Base-by-base conservation (phyloP, 2,888 invertebrate genomes). In the Timema podura region DNA sequence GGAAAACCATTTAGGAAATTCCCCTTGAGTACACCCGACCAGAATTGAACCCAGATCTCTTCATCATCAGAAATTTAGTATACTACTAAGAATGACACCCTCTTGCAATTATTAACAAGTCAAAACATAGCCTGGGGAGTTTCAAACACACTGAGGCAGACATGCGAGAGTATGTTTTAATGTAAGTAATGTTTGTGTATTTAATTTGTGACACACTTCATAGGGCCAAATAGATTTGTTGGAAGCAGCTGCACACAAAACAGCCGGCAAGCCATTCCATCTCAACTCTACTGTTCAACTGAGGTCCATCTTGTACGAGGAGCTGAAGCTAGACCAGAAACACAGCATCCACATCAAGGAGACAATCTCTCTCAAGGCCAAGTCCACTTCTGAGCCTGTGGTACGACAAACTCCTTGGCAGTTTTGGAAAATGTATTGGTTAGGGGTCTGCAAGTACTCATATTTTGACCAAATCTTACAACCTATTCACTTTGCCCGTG, bases 331-430 rank as follows among this genome's bases (percentile, higher is more conserved):
- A 13, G 83, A 84, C 73, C 73, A 77, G 10, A 80, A 79, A 71
- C 66, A 71, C 47, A 70, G 72, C 47, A 76, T 84, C 10, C 79
- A 77, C 72, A 79, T 84, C 44, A 79, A 78, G 70, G 81, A 81
- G 74, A 84, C 84, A 0, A 48, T 79, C 7, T 69, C 76, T 16
- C 79, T 77, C 67, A 82, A 82, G 2, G 81, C 79, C 0, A 84
- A 83, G 74, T 84, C 84, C 46, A 85, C 85, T 0, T 83, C 82
- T 0, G 84, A 84, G 74, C 75, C 79, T 54, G 81, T 82, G 81
- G 85, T 84, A 47, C 30, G 30, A 30, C 30, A 30, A 30, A 30
- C 30, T 30, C 30, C 30, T 30, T 30, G 30, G 30, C 30, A 30
- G 3, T 30, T 30, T 30, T 30, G 30, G 30, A 30, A 30, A 30